Evolutionary conservation across 2,888 invertebrate species (phyloP).

Genomic region (Oscheius sp.): DNA sequence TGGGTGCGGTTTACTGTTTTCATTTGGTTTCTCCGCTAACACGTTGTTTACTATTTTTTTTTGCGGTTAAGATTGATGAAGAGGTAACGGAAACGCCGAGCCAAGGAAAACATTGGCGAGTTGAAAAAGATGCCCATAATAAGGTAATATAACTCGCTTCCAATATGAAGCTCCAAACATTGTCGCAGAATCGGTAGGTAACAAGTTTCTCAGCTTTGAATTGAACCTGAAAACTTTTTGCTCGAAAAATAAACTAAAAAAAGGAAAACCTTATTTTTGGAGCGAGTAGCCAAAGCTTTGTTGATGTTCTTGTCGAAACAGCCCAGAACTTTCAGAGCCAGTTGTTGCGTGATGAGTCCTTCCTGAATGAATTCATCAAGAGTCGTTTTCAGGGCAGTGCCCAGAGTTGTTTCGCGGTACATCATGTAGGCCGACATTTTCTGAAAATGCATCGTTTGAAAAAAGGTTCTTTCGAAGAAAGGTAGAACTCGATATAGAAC

Average conservation of each 20-base stretch:
- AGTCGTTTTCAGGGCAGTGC: constrained; percentile 95
- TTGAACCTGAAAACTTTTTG: constrained; percentile 32
- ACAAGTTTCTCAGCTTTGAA: constrained; percentile 79
- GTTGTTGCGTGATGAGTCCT: constrained; percentile 31
- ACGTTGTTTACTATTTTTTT: no score
- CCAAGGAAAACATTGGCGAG: no score
- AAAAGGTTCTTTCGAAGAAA: not conserved
- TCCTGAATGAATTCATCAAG: constrained; percentile 87
- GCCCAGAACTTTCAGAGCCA: constrained; percentile 34
- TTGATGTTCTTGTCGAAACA: constrained; percentile 97
- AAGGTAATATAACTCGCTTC: constrained; percentile 76
- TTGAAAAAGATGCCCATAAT: no score
- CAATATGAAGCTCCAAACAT: constrained; percentile 99
- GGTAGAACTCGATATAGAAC: not conserved
- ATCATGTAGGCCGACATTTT: constrained; percentile 83
- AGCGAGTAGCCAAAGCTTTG: constrained; percentile 85
- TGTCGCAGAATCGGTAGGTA: constrained; percentile 94
- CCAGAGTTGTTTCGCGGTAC: constrained; percentile 95
- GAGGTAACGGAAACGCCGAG: no score
- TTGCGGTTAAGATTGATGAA: no score
- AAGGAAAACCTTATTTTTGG: constrained; percentile 85
- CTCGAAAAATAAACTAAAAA: not conserved
- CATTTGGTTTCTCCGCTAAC: no score
- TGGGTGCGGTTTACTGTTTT: no score
- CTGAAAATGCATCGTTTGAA: not conserved